These are phyloP conservation scores for Manis crassicaudata DNA, from an alignment of 2,797 vertebrate species.

Conservation along the genomic window DNA sequence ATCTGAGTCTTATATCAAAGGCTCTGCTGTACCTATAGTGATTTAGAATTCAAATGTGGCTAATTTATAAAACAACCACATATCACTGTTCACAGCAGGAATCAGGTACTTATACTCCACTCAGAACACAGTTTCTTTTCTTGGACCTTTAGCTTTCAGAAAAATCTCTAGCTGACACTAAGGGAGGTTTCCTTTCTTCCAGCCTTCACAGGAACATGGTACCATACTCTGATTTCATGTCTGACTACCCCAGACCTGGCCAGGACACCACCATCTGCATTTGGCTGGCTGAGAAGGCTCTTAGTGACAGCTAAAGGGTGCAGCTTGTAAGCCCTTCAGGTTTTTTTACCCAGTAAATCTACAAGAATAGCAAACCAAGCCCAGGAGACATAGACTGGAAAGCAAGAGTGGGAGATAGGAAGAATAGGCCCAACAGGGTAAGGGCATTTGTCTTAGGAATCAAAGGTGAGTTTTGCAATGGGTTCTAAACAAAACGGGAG, in stretches of 20 bases:
- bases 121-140: slow-evolving; percentile 39
- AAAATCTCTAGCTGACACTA: slow-evolving; percentile 34
- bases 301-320: too few relatives aligned
- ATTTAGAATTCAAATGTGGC: slow-evolving; percentile 79
- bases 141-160: slow-evolving; percentile 40
- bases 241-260: not conserved
- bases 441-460: not conserved
- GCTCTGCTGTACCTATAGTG: slow-evolving; percentile 60
- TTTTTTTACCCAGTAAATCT: not conserved
- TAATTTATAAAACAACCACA: slow-evolving; percentile 76
- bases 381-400: not conserved
- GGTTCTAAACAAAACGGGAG: not conserved
- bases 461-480: not conserved
- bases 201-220: not conserved
- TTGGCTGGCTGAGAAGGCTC: not conserved
- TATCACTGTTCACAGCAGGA: slow-evolving; percentile 64
- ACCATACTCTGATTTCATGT: not conserved
- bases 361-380: not conserved
- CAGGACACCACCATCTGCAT: not conserved
- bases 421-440: not conserved
- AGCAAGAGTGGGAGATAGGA: not conserved
- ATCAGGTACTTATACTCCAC: slow-evolving; percentile 58
- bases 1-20: slow-evolving; percentile 79
- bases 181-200: not conserved
- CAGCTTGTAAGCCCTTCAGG: not conserved